Base-by-base conservation (phyloP, 2,113 vertebrate genomes). In the Notarius lentiginosus region DNA sequence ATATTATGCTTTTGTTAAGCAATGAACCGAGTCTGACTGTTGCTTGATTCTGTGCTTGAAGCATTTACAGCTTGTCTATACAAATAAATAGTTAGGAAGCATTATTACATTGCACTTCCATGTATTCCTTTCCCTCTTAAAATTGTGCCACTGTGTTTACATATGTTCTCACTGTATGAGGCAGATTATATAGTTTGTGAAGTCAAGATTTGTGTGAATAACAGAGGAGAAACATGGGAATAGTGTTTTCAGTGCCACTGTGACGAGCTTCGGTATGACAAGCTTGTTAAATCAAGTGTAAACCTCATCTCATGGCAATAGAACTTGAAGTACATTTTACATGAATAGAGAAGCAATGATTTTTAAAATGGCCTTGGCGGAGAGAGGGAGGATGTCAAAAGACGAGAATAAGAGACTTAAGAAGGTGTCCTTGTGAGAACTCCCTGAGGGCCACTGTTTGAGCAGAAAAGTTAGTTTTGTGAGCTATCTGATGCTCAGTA, bases 91-190 rank as follows among this genome's bases (percentile, higher is more conserved):
- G 20, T 51, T 63, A 47, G 49, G 7, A 58, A 56, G 34, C 51
- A 55, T 30, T 83, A 55, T 53, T 79, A 24, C 53, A 79, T 55
- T 65, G 47, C n/a, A 55, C 4, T 47, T 86, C 18, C 60, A 5
- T 61, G 24, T 82, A 77, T 22, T 79, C 55, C 30, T 75, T 70
- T 65, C 66, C 58, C 66, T 76, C 22, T 81, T 65, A 53, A 70
- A 18, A 30, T 55, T 53, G 41, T 85, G 58, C 15, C 20, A 53
- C 22, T 2, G n/a, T 77, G 70, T 68, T 60, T 56, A 87, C 72
- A 79, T 86, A 84, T 84, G 18, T 90, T 88, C 80, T 87, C 83
- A 88, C 58, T 68, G 27, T 12, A 22, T 81, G 27, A 82, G 84
- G 49, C 8, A 12, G 79, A 83, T 66, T 56, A 60, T 60, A 82